Evolutionary conservation across 92 coral and sea anemone species (phyloP).

Genomic region (Bergia sp.): DNA sequence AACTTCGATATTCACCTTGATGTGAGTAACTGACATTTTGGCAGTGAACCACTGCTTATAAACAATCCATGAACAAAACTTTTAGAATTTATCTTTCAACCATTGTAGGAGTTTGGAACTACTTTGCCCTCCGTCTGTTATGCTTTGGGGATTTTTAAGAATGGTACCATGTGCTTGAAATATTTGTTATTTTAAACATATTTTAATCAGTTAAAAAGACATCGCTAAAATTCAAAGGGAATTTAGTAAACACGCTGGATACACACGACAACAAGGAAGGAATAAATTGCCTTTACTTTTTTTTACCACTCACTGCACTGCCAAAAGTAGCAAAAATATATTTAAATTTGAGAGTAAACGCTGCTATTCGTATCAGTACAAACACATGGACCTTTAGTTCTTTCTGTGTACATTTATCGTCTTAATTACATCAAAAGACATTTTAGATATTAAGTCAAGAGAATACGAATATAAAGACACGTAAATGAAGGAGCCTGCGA

Average conservation of each 20-base stretch:
- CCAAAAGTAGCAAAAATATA: not conserved
- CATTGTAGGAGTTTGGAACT: not conserved
- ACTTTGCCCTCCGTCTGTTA: not conserved
- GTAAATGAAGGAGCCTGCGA: not conserved
- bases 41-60: not conserved
- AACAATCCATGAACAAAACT: too few relatives aligned
- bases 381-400: too few relatives aligned
- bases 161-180: not conserved
- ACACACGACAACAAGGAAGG: not conserved
- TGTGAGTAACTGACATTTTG: not conserved
- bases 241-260: not conserved
- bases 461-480: not conserved
- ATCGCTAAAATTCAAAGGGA: not conserved
- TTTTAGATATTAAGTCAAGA: too few relatives aligned
- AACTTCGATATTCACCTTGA: not conserved
- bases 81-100: too few relatives aligned
- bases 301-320: too few relatives aligned
- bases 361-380: too few relatives aligned
- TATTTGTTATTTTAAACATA: not conserved
- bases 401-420: too few relatives aligned
- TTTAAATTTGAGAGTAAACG: too few relatives aligned
- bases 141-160: not conserved
- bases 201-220: not conserved
- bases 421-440: too few relatives aligned
- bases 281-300: not conserved